Base-by-base conservation (phyloP, 92 coral and sea anemone species). In the Nematostella vectensis region DNA sequence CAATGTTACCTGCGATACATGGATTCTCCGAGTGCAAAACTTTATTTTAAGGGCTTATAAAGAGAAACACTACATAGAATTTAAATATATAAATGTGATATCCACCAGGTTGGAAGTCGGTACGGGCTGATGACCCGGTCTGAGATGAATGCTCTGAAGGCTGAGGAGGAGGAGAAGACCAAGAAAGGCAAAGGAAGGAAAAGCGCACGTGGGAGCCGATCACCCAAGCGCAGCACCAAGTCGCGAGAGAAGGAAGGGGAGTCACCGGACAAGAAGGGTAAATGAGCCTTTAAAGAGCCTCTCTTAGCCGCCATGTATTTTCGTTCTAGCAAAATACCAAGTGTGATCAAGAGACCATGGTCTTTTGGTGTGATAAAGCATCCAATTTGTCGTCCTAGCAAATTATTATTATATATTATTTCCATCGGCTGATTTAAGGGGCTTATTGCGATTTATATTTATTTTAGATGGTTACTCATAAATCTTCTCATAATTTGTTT, bases 71-170 rank as follows among this genome's bases (percentile, higher is more conserved):
- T n/a, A n/a, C n/a, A n/a, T n/a, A 6, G 4, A 11, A 4, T 4
- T 16, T 48, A 11, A 4, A 12, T 30, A 6, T 38, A 21, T 31
- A 0, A 20, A 47, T 50, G 22, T 33, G 40, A 15, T 33, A 15
- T 33, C 15, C 15, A 6, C 15, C 40, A 33, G 40, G 51, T 60
- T 21, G 96, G 98, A 12, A 91, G 98, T 44, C 75, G 98, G 31
- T 86, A 91, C 58, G 98, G 98, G 24, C 58, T 91, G 54, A 83
- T 85, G 76, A 91, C 96, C 58, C 54, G 98, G 66, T 63, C 88
- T 3, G 93, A 91, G 74, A 50, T 74, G 55, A 88, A 95, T 3
- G 79, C 88, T 1, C 68, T 91, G 36, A 91, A 85, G 55, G 98
- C 98, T 8, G 98, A 91, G 49, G 98, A 91, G 27, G 98, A 91